Evolutionary conservation across 1,140 invertebrate genomes (phyloP).

Genomic region (Caenorhabditis remanei): DNA sequence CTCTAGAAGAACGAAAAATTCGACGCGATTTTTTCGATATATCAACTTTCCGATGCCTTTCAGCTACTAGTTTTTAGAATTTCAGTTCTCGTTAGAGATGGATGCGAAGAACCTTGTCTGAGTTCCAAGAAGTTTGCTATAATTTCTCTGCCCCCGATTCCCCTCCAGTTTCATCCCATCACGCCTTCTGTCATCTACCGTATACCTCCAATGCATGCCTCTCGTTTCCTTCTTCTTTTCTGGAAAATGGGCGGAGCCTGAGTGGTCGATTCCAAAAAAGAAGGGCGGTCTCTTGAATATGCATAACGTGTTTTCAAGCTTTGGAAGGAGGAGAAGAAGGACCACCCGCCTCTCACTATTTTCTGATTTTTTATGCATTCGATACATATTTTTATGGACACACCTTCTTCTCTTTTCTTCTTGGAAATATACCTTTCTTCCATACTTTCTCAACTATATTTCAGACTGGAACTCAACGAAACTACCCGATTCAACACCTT

Average conservation of each 20-base stretch:
- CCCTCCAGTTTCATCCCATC: neutral
- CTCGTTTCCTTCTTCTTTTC: neutral
- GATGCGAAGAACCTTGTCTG: too few relatives aligned
- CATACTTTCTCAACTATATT: conserved; percentile 13
- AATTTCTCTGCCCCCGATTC: neutral
- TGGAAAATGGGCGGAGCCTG: conserved; percentile 36
- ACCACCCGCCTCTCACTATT: conserved; percentile 53
- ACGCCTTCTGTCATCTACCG: neutral
- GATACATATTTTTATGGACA: conserved; percentile 53
- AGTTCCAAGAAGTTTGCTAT: too few relatives aligned
- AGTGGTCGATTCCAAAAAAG: conserved; percentile 26
- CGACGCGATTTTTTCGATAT: too few relatives aligned
- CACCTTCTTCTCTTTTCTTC: conserved; percentile 18
- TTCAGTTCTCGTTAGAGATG: too few relatives aligned
- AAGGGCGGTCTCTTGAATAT: conserved; percentile 53
- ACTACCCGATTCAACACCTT: neutral
- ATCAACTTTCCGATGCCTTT: too few relatives aligned
- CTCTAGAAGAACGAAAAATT: too few relatives aligned
- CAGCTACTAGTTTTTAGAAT: too few relatives aligned
- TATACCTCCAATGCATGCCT: neutral
- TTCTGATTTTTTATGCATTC: conserved; percentile 57
- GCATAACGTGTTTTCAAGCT: conserved; percentile 53
- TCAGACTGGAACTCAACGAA: neutral
- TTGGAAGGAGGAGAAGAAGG: neutral
- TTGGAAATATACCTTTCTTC: conserved; percentile 22